These are phyloP conservation scores for Prionace glauca DNA, from an alignment of 2,797 vertebrate genomes.

Conservation along the genomic window DNA sequence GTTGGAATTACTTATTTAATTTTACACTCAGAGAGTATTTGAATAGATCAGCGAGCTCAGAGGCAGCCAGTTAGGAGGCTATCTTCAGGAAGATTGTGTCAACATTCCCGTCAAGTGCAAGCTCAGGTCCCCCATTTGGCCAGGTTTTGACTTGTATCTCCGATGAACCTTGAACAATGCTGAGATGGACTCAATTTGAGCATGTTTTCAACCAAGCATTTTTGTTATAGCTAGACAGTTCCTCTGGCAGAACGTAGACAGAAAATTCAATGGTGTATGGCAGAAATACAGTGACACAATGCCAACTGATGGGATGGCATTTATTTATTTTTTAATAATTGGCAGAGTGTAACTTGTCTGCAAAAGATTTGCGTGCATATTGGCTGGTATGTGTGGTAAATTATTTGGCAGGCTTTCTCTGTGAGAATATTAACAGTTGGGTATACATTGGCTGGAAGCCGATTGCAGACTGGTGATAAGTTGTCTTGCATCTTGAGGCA, in stretches of 20 bases:
- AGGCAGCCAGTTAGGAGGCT: not conserved
- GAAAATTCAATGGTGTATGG: not conserved
- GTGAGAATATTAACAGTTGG: not conserved
- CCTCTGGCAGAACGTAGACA: not conserved
- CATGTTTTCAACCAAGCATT: not conserved
- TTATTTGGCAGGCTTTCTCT: not conserved
- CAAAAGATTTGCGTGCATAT: not conserved
- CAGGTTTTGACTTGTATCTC: not conserved
- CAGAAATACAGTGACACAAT: not conserved
- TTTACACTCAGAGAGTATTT: not conserved
- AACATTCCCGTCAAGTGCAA: not conserved
- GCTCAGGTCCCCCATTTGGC: not conserved
- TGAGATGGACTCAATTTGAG: not conserved
- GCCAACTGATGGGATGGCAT: not conserved
- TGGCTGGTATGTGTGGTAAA: not conserved
- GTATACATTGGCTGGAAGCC: not conserved
- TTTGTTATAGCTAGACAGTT: not conserved
- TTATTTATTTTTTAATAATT: not conserved
- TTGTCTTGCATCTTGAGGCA: not conserved
- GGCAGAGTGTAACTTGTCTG: not conserved
- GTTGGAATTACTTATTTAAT: not conserved
- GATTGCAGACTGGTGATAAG: not conserved
- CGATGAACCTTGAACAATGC: not conserved
- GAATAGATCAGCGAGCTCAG: not conserved
- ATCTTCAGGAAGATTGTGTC: not conserved